Percentiles rank a stretch among this genome's conserved stretches.
Evolutionary conservation across 2,888 invertebrate genomes (phyloP).

Genomic region (Epinotia bilunana): DNA sequence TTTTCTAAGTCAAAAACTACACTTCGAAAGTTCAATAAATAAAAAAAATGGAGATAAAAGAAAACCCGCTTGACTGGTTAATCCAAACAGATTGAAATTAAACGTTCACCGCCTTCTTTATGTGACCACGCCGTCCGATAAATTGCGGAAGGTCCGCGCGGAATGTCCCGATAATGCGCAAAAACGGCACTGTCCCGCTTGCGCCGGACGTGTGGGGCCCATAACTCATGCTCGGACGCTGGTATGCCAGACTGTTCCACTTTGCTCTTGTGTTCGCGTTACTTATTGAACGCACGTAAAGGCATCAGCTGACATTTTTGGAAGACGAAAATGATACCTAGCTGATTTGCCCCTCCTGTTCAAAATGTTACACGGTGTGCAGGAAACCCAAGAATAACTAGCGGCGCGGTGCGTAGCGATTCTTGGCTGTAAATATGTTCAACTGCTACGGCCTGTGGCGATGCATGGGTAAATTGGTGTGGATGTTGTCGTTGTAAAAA

Average conservation of each 20-base stretch:
- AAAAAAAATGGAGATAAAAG: not conserved
- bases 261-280: not conserved
- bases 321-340: too few relatives aligned
- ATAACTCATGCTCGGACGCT: conserved; percentile 42
- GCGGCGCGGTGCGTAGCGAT: too few relatives aligned
- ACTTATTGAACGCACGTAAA: too few relatives aligned
- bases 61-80: not conserved
- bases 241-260: conserved; percentile 20
- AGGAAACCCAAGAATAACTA: too few relatives aligned
- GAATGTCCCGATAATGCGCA: conserved; percentile 43
- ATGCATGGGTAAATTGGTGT: not conserved
- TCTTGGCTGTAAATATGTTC: too few relatives aligned
- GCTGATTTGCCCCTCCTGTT: too few relatives aligned
- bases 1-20: not conserved
- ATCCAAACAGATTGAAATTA: conserved; percentile 31
- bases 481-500: not conserved
- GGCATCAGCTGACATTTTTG: too few relatives aligned
- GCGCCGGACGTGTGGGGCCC: conserved; percentile 43
- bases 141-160: conserved; percentile 33
- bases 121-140: conserved; percentile 32
- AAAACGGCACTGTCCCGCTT: conserved; percentile 41
- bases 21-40: not conserved
- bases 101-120: conserved; percentile 14
- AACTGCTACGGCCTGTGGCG: not conserved
- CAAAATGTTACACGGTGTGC: too few relatives aligned